Percentiles rank a stretch among this genome's conserved stretches.
Evolutionary conservation across 2,888 invertebrate genomes (phyloP).

Genomic region (Sipha maydis): DNA sequence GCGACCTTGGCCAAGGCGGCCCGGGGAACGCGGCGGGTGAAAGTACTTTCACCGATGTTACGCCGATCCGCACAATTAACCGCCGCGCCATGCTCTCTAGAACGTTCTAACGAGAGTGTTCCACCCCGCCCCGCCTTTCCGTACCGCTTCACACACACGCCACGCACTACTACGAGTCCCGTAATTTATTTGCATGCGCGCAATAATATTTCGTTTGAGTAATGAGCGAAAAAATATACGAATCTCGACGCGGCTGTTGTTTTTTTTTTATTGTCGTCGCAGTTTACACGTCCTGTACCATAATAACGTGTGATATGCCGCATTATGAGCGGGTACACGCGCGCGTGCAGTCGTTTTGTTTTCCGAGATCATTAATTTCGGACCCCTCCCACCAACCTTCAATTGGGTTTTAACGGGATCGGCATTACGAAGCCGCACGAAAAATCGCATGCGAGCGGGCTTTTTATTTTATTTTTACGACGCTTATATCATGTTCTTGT

Average conservation of each 20-base stretch:
- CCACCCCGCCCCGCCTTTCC: background rate
- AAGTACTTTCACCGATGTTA: constrained; percentile 60
- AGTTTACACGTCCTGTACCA: background rate
- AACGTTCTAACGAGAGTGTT: constrained; percentile 49
- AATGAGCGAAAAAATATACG: background rate
- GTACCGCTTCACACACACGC: too few relatives aligned
- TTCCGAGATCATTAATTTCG: background rate
- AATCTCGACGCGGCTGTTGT: background rate
- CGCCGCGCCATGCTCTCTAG: constrained; percentile 56
- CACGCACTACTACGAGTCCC: background rate
- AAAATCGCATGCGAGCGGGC: background rate
- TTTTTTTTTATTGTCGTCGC: background rate
- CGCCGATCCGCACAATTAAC: constrained; percentile 59
- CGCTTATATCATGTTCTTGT: background rate
- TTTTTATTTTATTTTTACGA: background rate
- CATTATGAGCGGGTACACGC: too few relatives aligned
- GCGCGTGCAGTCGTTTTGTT: background rate
- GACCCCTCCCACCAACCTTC: background rate
- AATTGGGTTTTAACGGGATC: too few relatives aligned
- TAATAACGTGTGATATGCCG: too few relatives aligned
- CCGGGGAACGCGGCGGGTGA: constrained; percentile 53
- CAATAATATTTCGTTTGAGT: background rate
- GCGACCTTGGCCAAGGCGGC: constrained; percentile 27
- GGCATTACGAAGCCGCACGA: background rate
- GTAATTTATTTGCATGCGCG: background rate